These are phyloP conservation scores for Panthera tigris DNA, from an alignment of 2,113 vertebrate genomes.

Conservation along the genomic window DNA sequence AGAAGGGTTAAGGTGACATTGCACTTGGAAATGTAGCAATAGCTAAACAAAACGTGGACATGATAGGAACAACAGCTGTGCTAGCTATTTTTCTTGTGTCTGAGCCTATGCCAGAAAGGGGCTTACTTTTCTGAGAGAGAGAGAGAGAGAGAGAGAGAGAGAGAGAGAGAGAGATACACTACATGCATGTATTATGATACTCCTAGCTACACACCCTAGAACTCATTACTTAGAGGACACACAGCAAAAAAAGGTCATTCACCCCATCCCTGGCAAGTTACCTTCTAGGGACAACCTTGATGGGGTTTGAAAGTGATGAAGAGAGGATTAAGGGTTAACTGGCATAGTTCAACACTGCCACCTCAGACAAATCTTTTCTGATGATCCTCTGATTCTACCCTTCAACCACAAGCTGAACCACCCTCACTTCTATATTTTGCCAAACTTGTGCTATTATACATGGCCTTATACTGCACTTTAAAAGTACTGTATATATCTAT, in stretches of 20 bases:
- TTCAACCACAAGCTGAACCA: not conserved
- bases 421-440: not conserved
- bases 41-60: not conserved
- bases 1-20: not conserved
- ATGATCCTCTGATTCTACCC: not conserved
- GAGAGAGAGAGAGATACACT: not conserved
- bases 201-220: not conserved
- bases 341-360: not conserved
- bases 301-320: not conserved
- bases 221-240: not conserved
- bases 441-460: not conserved
- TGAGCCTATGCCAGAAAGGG: not conserved
- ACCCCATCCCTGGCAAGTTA: not conserved
- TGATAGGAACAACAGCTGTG: not conserved
- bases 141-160: not conserved
- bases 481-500: not conserved
- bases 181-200: not conserved
- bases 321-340: not conserved
- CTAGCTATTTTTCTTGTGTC: conserved; percentile 4
- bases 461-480: not conserved
- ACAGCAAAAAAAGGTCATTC: not conserved
- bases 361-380: not conserved
- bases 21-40: not conserved
- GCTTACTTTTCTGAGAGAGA: not conserved
- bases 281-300: not conserved